A percentile compares a stretch with the other conserved stretches of the same genome.
phyloP scores from a whole-genome alignment of 2,888 invertebrate species.

The Andricus quercusramuli region DNA sequence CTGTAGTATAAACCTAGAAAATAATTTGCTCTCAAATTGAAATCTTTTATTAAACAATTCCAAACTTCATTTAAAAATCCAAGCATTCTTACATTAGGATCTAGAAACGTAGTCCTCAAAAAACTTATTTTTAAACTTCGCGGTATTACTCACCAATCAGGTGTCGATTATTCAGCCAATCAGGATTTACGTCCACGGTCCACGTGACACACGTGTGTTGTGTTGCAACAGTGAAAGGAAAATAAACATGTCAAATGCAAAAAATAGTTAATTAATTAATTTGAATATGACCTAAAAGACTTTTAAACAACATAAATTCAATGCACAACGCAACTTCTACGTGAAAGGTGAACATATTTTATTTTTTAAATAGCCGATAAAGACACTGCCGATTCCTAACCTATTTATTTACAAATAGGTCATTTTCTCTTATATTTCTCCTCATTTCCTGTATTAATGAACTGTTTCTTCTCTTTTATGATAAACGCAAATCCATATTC shows the following conservation, averaged over 20 bases:
- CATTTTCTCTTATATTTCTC: background rate
- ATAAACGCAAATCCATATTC: background rate
- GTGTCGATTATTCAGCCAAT: too few relatives aligned
- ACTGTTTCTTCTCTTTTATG: background rate
- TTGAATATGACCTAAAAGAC: background rate
- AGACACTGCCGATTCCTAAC: constrained; percentile 34
- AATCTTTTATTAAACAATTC: too few relatives aligned
- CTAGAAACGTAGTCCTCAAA: too few relatives aligned
- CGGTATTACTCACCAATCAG: too few relatives aligned
- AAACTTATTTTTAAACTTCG: too few relatives aligned
- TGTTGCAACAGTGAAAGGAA: background rate
- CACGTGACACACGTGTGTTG: too few relatives aligned
- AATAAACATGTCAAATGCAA: background rate
- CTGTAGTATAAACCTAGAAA: too few relatives aligned
- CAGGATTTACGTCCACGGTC: too few relatives aligned
- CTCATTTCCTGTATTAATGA: background rate
- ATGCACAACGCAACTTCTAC: background rate
- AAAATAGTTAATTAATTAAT: background rate
- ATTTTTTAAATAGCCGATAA: constrained; percentile 17
- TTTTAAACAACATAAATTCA: background rate
- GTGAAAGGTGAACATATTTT: constrained; percentile 26
- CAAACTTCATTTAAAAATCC: too few relatives aligned
- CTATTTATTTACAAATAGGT: constrained; percentile 18
- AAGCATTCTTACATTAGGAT: too few relatives aligned
- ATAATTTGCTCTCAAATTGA: too few relatives aligned